Evolutionary conservation across 2,888 invertebrate species (phyloP).

Genomic region (Xanthia togata): DNA sequence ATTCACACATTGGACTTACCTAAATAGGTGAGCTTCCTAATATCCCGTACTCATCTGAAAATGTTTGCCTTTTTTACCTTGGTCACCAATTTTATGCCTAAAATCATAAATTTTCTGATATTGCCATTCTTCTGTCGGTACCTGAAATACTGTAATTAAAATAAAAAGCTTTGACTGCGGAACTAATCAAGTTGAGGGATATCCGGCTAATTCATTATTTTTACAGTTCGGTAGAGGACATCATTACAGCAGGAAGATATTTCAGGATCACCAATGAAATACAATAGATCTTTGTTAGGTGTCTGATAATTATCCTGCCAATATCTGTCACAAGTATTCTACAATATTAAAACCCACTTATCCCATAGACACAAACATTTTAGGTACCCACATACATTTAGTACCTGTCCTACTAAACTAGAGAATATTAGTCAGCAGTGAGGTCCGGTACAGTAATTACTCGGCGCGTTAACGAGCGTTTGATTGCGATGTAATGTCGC

Average conservation of each 20-base stretch:
- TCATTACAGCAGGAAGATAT: background rate
- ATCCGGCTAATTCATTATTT: slow-evolving; percentile 25
- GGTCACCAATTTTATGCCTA: background rate
- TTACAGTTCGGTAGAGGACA: background rate
- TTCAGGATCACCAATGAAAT: background rate
- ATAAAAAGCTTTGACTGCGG: slow-evolving; percentile 34
- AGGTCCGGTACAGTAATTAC: slow-evolving; percentile 64
- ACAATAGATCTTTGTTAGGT: background rate
- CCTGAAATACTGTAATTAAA: slow-evolving; percentile 17
- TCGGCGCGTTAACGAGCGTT: slow-evolving; percentile 78
- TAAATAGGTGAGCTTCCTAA: no score
- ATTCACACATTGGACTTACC: background rate
- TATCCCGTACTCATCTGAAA: background rate
- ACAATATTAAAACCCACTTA: background rate
- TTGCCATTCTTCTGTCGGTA: background rate
- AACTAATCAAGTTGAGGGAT: slow-evolving; percentile 11
- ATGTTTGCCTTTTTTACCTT: background rate
- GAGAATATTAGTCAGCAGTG: slow-evolving; percentile 60
- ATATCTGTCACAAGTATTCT: background rate
- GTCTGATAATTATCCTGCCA: background rate
- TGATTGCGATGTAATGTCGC: slow-evolving; percentile 80
- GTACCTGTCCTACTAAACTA: slow-evolving; percentile 52
- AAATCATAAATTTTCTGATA: background rate
- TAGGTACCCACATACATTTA: slow-evolving; percentile 10
- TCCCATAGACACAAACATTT: background rate